Evolutionary conservation across 2,888 invertebrate species (phyloP).

Genomic region (Matsumyia berberina): DNA sequence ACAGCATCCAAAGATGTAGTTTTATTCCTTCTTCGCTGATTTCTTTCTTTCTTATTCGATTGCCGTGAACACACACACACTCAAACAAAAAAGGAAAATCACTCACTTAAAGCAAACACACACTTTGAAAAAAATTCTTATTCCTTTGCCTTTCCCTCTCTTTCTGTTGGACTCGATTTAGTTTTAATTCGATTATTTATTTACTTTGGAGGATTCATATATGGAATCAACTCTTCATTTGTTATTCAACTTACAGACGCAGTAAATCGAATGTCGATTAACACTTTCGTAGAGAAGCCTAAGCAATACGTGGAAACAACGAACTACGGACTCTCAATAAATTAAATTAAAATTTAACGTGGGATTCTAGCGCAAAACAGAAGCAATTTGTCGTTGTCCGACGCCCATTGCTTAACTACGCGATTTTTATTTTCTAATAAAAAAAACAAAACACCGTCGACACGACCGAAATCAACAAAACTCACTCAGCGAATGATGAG

Average conservation of each 20-base stretch:
- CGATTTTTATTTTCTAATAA: no score
- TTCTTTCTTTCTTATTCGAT: slow-evolving; percentile 36
- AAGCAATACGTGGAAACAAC: background rate
- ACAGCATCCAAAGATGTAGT: slow-evolving; percentile 46
- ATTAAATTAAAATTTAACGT: no score
- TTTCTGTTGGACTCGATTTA: background rate
- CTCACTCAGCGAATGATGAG: no score
- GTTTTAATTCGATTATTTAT: slow-evolving; percentile 39
- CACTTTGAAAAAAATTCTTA: slow-evolving; percentile 1
- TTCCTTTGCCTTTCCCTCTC: background rate
- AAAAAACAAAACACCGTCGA: no score
- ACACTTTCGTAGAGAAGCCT: background rate
- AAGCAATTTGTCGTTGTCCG: no score
- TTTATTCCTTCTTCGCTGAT: slow-evolving; percentile 11
- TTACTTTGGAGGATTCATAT: slow-evolving; percentile 5
- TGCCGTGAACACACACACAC: background rate
- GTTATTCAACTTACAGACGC: slow-evolving; percentile 13
- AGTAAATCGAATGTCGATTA: background rate
- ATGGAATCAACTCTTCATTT: slow-evolving; percentile 22
- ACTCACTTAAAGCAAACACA: background rate
- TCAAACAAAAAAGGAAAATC: background rate
- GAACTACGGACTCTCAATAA: no score
- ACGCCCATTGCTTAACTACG: no score
- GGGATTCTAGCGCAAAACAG: no score
- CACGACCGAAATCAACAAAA: no score